Base-by-base conservation (phyloP, 2,888 invertebrate genomes). In the Agonopterix heracliana region DNA sequence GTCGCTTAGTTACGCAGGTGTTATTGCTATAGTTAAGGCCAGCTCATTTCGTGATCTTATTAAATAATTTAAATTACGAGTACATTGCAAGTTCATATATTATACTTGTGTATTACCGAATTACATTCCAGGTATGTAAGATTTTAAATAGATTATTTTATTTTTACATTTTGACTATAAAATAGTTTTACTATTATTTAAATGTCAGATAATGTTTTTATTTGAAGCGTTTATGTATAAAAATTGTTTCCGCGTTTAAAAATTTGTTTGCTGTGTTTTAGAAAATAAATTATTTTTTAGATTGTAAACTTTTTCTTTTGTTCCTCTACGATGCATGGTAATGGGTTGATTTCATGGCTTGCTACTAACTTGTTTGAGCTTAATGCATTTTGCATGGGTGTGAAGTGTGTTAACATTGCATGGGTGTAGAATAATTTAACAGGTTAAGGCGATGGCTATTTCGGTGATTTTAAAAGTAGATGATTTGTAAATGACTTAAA, bases 81-180 rank as follows among this genome's bases (percentile, higher is more conserved):
- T 35, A 14, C 65, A 63, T 69, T 70, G 66, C 69, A 64, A 67
- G 70, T 67, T 56, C 46, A 10, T 45, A 41, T 41, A 45, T 17
- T 17, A 17, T 17, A 26, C 26, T 26, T 26, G 26, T 7, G 26
- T 26, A 5, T 26, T 26, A 26, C 26, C 26, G 26, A 26, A 26
- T 26, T 26, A 26, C 26, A 26, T 26, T 26, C 26, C 26, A 26
- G 26, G 26, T 26, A 26, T 26, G 26, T 26, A 26, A 26, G 12
- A 7, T 38, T 36, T 34, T 11, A 42, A 26, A 11, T 50, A 44
- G 40, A 13, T 44, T 44, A 26, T 34, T 44, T 1, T 44, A 44
- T 11, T 44, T 41, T 4, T 26, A 14, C 13, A 13, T 36, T 45
- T 41, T 40, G 45, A 10, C 9, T 12, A 35, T 35, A 34, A 46